These are phyloP conservation scores for Spodoptera frugiperda DNA, from an alignment of 1,140 invertebrate genomes.

Conservation along the genomic window DNA sequence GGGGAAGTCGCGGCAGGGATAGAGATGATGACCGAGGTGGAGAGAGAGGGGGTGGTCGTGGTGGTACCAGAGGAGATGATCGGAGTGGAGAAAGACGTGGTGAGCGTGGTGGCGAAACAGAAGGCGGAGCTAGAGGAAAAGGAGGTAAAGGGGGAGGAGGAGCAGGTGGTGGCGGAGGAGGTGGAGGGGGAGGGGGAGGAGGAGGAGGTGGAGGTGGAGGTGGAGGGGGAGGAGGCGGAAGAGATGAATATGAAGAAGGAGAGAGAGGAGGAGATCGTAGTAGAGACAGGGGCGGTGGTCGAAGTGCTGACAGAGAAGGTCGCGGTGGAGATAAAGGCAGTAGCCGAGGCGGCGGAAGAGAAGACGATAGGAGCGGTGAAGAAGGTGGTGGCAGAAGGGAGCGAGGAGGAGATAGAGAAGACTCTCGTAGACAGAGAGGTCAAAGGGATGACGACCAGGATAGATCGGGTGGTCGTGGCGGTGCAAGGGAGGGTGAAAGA, in stretches of 20 bases:
- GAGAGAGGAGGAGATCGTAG: not conserved
- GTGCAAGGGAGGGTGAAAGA: not conserved
- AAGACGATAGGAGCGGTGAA: not conserved
- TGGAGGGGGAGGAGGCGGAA: constrained; percentile 32
- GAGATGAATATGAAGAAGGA: too few species aligned
- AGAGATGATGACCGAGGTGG: not conserved
- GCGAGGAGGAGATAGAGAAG: not conserved
- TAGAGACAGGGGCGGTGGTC: not conserved
- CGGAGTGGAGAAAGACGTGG: constrained; percentile 19
- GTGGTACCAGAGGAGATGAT: not conserved
- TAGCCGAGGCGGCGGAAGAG: not conserved
- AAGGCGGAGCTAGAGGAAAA: not conserved
- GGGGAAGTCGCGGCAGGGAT: constrained; percentile 3
- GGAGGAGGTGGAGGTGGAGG: not conserved
- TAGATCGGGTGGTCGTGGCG: too few species aligned
- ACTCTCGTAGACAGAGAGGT: not conserved
- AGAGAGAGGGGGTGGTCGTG: constrained; percentile 23
- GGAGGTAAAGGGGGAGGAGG: constrained; percentile 4
- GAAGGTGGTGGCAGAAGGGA: not conserved
- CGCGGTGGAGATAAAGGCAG: not conserved
- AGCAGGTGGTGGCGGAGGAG: not conserved
- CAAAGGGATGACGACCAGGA: too few species aligned
- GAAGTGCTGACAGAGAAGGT: not conserved
- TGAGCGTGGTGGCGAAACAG: not conserved
- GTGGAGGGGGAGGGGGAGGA: not conserved